Base-by-base conservation (phyloP, 2,113 vertebrate species). In the Dicentrarchus labrax region DNA sequence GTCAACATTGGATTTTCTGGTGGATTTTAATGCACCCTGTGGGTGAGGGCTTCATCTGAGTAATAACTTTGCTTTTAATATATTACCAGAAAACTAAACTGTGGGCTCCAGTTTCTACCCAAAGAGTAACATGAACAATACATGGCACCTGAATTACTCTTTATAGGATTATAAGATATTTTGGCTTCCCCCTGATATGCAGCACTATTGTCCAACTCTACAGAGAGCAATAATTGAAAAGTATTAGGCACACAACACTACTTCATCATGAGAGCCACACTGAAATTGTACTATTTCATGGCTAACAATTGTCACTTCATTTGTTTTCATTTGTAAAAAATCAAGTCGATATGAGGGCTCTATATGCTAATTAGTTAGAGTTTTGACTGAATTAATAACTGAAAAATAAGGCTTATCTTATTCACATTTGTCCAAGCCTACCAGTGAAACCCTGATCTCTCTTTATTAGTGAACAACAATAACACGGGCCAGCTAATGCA, bases 401-500 rank as follows among this genome's bases (percentile, higher is more conserved):
- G 47, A 67, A 48, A 73, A 73, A 24, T 6, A 45, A 30, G 48
- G 8, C 19, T 36, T 39, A 59, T 30, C 1, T 76, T 36, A 10
- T 61, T 80, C 41, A 53, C 13, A 72, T 53, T 53, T 22, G 47
- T 78, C 64, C 45, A 36, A 51, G 24, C 41, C 70, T 13, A 53
- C 59, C 66, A 64, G 36, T 76, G 56, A 81, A 70, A 47, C 48
- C 17, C 41, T 83, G 71, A 45, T 68, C 22, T 79, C 61, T 45
- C 39, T 62, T 70, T 36, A 72, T 53, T 54, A 51, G 53, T 83
- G 64, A 67, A 76, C 56, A 81, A 76, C 56, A 81, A 62, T 45
- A 81, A 50, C 22, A 39, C 17, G 38, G 45, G 68, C 59, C 54
- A 45, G 62, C 69, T 78, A 69, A 88, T 70, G 72, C 70, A 45